Evolutionary conservation across 2,888 invertebrate genomes (phyloP).

Genomic region (Baccha elongata): DNA sequence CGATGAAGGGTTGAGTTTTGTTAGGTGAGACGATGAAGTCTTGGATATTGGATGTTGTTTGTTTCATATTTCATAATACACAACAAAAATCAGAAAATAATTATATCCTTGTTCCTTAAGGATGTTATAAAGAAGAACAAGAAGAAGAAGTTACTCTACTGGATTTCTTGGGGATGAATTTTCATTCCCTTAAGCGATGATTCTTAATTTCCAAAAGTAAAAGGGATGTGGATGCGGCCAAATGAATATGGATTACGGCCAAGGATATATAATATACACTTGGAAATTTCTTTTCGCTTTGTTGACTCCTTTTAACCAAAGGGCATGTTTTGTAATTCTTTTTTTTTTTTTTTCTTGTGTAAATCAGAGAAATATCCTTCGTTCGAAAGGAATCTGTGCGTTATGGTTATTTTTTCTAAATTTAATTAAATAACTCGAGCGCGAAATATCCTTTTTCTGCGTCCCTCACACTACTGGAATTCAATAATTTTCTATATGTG

Average conservation of each 20-base stretch:
- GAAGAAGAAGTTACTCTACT: conserved; percentile 32
- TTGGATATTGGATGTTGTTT: conserved; percentile 51
- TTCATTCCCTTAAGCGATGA: conserved; percentile 63
- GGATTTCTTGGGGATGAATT: conserved; percentile 39
- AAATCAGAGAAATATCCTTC: conserved; percentile 17
- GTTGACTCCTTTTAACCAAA: conserved; percentile 70
- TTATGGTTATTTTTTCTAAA: conserved; percentile 63
- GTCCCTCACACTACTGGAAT: conserved; percentile 28
- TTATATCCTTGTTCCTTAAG: conserved; percentile 63
- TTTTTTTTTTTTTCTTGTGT: conserved; percentile 6
- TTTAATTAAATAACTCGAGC: conserved; percentile 70
- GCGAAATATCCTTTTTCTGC: conserved; percentile 67
- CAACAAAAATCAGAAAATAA: conserved; percentile 70
- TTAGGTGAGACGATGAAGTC: conserved; percentile 47
- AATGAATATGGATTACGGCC: conserved; percentile 68
- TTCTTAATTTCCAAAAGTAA: conserved; percentile 64
- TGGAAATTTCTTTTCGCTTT: conserved; percentile 73
- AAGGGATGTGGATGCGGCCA: conserved; percentile 60
- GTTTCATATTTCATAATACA: conserved; percentile 64
- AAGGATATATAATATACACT: conserved; percentile 68
- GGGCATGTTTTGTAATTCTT: conserved; percentile 42
- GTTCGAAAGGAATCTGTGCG: conserved; percentile 53
- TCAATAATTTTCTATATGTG: conserved; percentile 38
- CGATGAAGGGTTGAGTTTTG: conserved; percentile 49
- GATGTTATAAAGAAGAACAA: conserved; percentile 27